Percentiles rank a stretch among this genome's conserved stretches.
Evolutionary conservation across 2,888 invertebrate genomes (phyloP).

Genomic region (Carcina quercana): DNA sequence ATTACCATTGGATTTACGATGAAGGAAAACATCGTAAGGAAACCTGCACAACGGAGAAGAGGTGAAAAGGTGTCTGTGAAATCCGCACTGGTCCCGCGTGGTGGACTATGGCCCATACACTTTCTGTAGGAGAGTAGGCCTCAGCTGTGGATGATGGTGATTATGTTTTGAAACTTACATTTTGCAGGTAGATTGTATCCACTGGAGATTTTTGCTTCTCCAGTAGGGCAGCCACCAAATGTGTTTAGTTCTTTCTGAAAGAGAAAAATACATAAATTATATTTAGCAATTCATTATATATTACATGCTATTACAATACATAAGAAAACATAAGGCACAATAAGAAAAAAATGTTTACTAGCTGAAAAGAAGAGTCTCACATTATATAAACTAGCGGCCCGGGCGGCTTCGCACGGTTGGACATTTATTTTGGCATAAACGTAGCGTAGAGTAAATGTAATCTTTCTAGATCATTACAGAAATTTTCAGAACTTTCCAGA

Average conservation of each 20-base stretch:
- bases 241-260: constrained; percentile 79
- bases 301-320: too few relatives aligned
- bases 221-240: constrained; percentile 84
- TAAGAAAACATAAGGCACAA: too few relatives aligned
- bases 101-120: neutral
- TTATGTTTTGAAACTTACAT: constrained; percentile 72
- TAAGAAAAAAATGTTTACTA: too few relatives aligned
- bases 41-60: neutral
- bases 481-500: too few relatives aligned
- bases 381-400: neutral
- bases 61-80: neutral
- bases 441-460: too few relatives aligned
- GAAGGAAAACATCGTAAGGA: neutral
- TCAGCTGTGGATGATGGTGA: neutral
- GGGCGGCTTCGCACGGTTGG: too few relatives aligned
- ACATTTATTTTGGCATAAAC: too few relatives aligned
- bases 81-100: neutral
- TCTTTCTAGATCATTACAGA: too few relatives aligned
- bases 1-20: neutral
- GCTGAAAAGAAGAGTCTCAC: neutral
- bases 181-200: constrained; percentile 89
- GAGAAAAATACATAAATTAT: neutral
- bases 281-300: too few relatives aligned
- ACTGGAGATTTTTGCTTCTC: constrained; percentile 87
- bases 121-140: neutral